Evolutionary conservation across 2,113 vertebrate species (phyloP).

Genomic region (Oryzias celebensis): DNA sequence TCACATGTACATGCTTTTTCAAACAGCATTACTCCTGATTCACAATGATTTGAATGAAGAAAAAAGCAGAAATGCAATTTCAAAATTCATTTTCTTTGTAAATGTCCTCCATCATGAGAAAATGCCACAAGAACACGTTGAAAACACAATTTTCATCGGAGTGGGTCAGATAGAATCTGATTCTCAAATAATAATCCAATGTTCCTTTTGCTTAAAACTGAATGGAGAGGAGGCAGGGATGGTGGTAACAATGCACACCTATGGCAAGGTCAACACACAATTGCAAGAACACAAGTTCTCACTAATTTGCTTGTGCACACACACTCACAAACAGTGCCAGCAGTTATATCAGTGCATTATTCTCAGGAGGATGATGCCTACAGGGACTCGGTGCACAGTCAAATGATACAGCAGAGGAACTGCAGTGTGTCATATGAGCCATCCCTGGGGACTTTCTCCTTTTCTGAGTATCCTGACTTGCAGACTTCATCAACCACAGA

Average conservation of each 20-base stretch:
- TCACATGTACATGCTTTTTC: too few relatives aligned
- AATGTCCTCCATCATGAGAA: too few relatives aligned
- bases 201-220: background rate
- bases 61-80: too few relatives aligned
- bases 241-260: slow-evolving; percentile 11
- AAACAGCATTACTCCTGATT: too few relatives aligned
- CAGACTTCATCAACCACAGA: slow-evolving; percentile 32
- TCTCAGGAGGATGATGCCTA: slow-evolving; percentile 58
- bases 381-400: slow-evolving; percentile 59
- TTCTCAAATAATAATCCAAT: background rate
- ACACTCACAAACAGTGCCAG: slow-evolving; percentile 15
- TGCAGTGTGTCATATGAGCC: slow-evolving; percentile 68
- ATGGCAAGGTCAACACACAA: slow-evolving; percentile 33
- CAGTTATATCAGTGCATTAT: slow-evolving; percentile 53
- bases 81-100: too few relatives aligned
- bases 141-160: too few relatives aligned
- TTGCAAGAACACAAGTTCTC: slow-evolving; percentile 32
- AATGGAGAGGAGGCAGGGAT: background rate
- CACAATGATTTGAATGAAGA: too few relatives aligned
- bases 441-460: slow-evolving; percentile 55
- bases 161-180: too few relatives aligned
- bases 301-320: slow-evolving; percentile 11
- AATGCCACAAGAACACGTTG: too few relatives aligned
- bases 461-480: slow-evolving; percentile 39
- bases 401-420: slow-evolving; percentile 66